phyloP scores from a whole-genome alignment of 2,113 vertebrate species.

The Toxostoma redivivum region DNA sequence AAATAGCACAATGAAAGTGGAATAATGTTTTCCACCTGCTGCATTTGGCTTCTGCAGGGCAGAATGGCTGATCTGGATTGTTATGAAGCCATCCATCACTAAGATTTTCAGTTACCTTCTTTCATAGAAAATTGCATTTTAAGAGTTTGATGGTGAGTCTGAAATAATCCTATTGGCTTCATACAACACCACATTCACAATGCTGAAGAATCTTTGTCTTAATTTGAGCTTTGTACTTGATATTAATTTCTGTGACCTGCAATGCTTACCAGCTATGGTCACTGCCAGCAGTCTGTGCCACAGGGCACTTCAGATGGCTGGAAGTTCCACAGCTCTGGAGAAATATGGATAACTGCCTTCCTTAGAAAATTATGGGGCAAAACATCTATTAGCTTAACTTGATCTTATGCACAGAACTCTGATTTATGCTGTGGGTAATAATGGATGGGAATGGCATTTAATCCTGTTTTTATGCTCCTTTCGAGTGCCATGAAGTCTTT shows the following conservation, averaged over 20 bases:
- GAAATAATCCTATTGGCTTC: slow-evolving; percentile 2
- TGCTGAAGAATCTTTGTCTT: background rate
- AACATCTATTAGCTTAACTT: background rate
- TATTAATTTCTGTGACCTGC: background rate
- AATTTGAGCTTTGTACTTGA: background rate
- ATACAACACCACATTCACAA: background rate
- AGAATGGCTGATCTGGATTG: background rate
- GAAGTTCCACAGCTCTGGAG: background rate
- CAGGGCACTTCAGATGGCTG: background rate
- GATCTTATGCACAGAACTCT: background rate
- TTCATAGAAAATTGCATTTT: background rate
- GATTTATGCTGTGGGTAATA: background rate
- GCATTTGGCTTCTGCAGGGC: background rate
- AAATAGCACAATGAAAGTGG: background rate
- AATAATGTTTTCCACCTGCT: background rate
- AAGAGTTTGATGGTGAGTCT: background rate
- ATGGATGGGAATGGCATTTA: background rate
- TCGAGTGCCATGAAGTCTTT: background rate
- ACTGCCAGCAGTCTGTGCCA: background rate
- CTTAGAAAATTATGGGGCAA: background rate
- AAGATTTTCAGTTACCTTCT: background rate
- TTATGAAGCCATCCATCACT: background rate
- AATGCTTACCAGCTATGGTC: background rate
- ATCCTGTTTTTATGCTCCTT: background rate
- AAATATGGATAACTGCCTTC: background rate